Base-by-base conservation (phyloP, 2,797 vertebrate genomes). In the Pachyuromys duprasi region DNA sequence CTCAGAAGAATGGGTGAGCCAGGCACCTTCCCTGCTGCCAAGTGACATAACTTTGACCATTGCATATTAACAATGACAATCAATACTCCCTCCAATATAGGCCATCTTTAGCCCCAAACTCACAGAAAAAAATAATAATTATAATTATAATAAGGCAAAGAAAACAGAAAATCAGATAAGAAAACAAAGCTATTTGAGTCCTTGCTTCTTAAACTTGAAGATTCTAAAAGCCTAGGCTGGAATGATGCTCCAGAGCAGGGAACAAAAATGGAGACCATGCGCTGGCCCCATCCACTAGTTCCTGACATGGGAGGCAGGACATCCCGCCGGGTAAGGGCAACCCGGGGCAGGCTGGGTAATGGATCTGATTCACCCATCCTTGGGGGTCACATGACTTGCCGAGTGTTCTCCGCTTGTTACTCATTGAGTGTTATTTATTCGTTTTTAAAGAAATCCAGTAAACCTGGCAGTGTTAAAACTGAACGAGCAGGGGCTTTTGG, bases 401-500 rank as follows among this genome's bases (percentile, higher is more conserved):
- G 98, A 99, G 99, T 99, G 99, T 98, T 99, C 99, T 99, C 98
- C 98, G 98, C 98, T 98, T 99, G 99, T 98, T 99, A 99, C 99
- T 99, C 96, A 99, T 99, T 98, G 99, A 99, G 98, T 99, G 98
- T 99, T 98, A 99, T 99, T 99, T 99, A 99, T 99, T 99, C 99
- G 99, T 99, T 99, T 99, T 99, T 99, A 99, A 99, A 99, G 99
- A 99, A 99, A 99, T 99, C 99, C 99, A 99, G 99, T 99, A 99
- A 99, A 99, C 99, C 99, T 99, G 99, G 99, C 99, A 99, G 99
- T 99, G 99, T 99, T 99, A 99, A 99, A 99, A 99, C 99, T 99
- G 99, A 99, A 99, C 99, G 99, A 99, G 99, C 99, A 99, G 99
- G 99, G 99, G 98, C 99, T 99, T 99, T 99, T 99, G 99, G 99